phyloP scores from a whole-genome alignment of 2,888 invertebrate genomes.

The Acanthosepion pharaonis region DNA sequence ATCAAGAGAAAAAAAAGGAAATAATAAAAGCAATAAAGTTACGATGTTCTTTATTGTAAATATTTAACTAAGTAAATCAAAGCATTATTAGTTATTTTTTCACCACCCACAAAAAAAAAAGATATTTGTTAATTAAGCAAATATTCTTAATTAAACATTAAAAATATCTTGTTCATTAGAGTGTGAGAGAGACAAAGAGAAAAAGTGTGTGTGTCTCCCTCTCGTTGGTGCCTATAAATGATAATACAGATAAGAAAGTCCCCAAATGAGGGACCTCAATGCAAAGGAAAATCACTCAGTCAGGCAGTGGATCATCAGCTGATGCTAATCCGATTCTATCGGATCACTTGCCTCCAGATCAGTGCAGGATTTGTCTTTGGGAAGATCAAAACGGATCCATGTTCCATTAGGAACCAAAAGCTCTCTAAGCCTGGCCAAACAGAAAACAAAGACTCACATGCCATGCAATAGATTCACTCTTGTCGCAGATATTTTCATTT shows the following conservation, averaged over 20 bases:
- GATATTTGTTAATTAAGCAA: not conserved
- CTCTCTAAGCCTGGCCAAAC: not conserved
- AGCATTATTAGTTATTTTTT: slow-evolving; percentile 13
- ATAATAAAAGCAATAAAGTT: not conserved
- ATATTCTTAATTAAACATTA: slow-evolving; percentile 15
- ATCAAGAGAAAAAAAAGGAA: not conserved
- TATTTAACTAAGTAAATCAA: slow-evolving; percentile 33
- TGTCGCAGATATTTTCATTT: not conserved
- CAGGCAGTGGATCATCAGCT: slow-evolving; percentile 33
- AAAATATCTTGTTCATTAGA: not conserved
- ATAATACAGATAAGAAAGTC: not conserved
- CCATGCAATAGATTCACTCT: not conserved
- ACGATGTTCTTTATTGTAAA: not conserved
- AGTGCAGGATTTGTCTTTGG: slow-evolving; percentile 18
- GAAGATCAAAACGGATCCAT: slow-evolving; percentile 11
- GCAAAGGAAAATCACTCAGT: not conserved
- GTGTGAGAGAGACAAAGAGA: not conserved
- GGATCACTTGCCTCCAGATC: slow-evolving; percentile 33
- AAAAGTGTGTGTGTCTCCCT: not conserved
- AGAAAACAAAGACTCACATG: slow-evolving; percentile 13
- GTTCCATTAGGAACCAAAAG: not conserved
- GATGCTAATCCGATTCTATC: slow-evolving; percentile 33
- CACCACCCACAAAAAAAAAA: not conserved
- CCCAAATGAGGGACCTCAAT: not conserved
- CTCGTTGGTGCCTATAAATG: not conserved